A percentile compares a stretch with the other conserved stretches of the same genome.
These are phyloP conservation scores for Xyrichtys novacula DNA, from an alignment of 2,797 vertebrate genomes.

Conservation along the genomic window DNA sequence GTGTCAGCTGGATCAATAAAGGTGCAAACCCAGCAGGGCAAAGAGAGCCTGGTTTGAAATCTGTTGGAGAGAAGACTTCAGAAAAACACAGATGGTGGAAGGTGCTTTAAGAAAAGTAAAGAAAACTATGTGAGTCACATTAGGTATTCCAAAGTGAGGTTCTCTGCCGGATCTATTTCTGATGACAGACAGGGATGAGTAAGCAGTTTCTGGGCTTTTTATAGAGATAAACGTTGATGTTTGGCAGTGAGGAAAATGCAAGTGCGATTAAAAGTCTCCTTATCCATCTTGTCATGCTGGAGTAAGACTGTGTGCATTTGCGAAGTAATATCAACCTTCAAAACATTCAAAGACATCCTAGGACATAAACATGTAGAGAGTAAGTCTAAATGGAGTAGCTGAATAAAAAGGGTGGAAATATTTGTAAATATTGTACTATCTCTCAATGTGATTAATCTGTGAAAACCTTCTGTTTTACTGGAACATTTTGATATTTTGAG, in stretches of 20 bases:
- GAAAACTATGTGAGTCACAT: constrained; percentile 42
- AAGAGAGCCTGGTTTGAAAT: constrained; percentile 49
- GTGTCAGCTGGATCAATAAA: constrained; percentile 72
- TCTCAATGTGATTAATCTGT: constrained; percentile 11
- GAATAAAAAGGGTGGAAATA: constrained; percentile 20
- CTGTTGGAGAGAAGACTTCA: constrained; percentile 41
- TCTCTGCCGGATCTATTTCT: constrained; percentile 53
- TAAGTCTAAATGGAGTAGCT: constrained; percentile 11
- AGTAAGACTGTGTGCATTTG: constrained; percentile 38
- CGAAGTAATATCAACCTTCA: constrained; percentile 50
- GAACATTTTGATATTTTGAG: background rate
- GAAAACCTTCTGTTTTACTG: background rate
- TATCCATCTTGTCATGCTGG: constrained; percentile 57
- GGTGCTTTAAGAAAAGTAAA: constrained; percentile 45
- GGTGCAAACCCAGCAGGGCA: constrained; percentile 50
- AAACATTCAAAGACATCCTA: constrained; percentile 25
- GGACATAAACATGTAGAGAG: constrained; percentile 24
- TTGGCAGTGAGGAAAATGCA: constrained; percentile 66
- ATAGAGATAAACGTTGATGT: constrained; percentile 58
- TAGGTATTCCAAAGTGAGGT: constrained; percentile 40
- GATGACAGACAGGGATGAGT: constrained; percentile 65
- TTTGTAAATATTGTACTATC: background rate
- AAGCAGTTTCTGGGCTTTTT: constrained; percentile 62
- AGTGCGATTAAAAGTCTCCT: constrained; percentile 64
- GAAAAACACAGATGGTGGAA: constrained; percentile 38